phyloP scores from a whole-genome alignment of 2,888 invertebrate genomes.

The Microchrysa polita region DNA sequence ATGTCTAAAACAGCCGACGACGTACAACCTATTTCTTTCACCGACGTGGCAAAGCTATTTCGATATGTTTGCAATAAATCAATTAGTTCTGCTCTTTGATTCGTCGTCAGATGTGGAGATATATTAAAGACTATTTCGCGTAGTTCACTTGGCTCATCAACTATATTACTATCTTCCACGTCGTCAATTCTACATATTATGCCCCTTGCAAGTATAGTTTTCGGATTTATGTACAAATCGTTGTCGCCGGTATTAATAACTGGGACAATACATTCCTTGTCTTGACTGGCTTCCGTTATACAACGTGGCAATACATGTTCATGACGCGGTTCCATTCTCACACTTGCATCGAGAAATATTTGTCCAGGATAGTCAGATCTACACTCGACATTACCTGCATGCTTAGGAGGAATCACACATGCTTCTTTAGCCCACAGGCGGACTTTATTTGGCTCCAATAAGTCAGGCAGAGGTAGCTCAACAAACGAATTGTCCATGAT shows the following conservation, averaged over 20 bases:
- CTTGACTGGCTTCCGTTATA: neutral
- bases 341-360: neutral
- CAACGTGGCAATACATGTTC: slow-evolving; percentile 1
- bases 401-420: neutral
- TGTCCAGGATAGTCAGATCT: neutral
- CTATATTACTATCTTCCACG: neutral
- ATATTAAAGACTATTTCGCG: neutral
- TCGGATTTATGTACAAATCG: slow-evolving; percentile 11
- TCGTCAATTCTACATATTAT: neutral
- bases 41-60: slow-evolving; percentile 5
- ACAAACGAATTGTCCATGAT: neutral
- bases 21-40: slow-evolving; percentile 22
- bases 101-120: neutral
- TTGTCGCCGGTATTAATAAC: neutral
- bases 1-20: slow-evolving; percentile 11
- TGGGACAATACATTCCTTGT: neutral
- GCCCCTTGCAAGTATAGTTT: neutral
- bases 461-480: neutral
- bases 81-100: neutral
- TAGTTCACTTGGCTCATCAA: neutral
- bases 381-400: neutral
- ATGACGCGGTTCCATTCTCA: slow-evolving; percentile 1
- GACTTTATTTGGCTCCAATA: neutral
- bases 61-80: neutral
- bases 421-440: slow-evolving; percentile 3